Evolutionary conservation across 2,113 vertebrate genomes (phyloP), one percentile per base, ranked within the genome.

Genomic region (Entosphenus tridentatus): DNA sequence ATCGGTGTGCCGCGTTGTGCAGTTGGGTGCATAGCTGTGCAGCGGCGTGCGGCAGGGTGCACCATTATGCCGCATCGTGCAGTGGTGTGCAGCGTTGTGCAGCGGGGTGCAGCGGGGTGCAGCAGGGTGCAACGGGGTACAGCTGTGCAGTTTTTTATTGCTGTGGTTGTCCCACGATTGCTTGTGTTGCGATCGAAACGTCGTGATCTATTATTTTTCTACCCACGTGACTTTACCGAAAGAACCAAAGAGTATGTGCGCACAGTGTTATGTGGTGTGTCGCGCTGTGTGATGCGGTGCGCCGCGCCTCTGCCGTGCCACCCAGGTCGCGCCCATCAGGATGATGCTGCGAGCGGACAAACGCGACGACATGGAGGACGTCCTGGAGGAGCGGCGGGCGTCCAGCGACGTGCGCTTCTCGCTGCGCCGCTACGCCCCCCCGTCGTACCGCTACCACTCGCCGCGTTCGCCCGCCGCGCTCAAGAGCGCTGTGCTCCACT

Each of bases 391-490:
- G 72, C 84, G 91, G 57, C 80, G 87, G 58, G 78, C 78, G 67
- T 84, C 82, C 77, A 97, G 92, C n/a, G 95, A 98, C 77, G 70
- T 95, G 73, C 80, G 84, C 76, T 95, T 92, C 1, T 90, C 89
- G 0, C 83, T 96, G 78, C 86, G 78, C 73, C 92, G 88, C 72
- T 96, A 86, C 62, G 81, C 82, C 0, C 95, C 91, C 0, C 76
- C 82, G 1, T 73, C 96, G 11, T 96, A 97, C 71, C 89, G 85
- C 72, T 85, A 81, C 3, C 70, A 91, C 68, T 75, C 75, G 57
- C 85, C 87, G 4, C 86, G 85, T 74, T 85, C 80, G 67, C 81
- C 86, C 67, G 77, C 71, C 1, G 71, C 77, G 57, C 83, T 98
- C 69, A 95, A 89, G 76, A 73, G 1, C 67, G 76, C 82, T 62